phyloP scores from a whole-genome alignment of 2,797 vertebrate species.

The Pachyuromys duprasi region DNA sequence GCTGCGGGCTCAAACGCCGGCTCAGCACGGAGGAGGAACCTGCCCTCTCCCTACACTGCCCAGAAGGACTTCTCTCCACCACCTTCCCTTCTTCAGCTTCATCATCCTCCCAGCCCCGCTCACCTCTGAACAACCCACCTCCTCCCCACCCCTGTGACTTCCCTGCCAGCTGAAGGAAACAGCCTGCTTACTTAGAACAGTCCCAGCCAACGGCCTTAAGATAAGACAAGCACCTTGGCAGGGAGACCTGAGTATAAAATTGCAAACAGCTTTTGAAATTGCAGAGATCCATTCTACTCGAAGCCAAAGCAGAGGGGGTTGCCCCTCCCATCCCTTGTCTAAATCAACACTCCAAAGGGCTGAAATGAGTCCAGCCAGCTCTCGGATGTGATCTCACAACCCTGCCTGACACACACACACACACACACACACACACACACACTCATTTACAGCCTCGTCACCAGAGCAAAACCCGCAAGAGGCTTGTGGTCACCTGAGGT shows the following conservation, averaged over 20 bases:
- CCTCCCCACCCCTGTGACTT: not conserved
- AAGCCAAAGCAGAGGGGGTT: slow-evolving; percentile 67
- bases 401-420: slow-evolving; percentile 71
- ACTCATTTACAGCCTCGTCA: slow-evolving; percentile 48
- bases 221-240: slow-evolving; percentile 81
- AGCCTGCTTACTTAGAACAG: slow-evolving; percentile 49
- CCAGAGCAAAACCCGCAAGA: slow-evolving; percentile 13
- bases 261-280: slow-evolving; percentile 80
- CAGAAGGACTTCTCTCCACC: not conserved
- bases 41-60: not conserved
- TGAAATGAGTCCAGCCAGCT: slow-evolving; percentile 62
- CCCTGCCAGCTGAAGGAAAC: slow-evolving; percentile 54
- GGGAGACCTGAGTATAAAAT: slow-evolving; percentile 55
- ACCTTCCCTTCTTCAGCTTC: not conserved
- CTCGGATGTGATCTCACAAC: slow-evolving; percentile 75
- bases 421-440: slow-evolving; percentile 75
- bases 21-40: not conserved
- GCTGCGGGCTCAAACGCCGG: not conserved
- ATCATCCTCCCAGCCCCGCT: not conserved
- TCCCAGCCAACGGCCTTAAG: slow-evolving; percentile 63
- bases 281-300: slow-evolving; percentile 69
- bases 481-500: slow-evolving; percentile 66
- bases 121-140: not conserved
- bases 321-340: slow-evolving; percentile 47
- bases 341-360: slow-evolving; percentile 67